Evolutionary conservation across 1,140 invertebrate species (phyloP).

Genomic region (Anadara kagoshimensis): DNA sequence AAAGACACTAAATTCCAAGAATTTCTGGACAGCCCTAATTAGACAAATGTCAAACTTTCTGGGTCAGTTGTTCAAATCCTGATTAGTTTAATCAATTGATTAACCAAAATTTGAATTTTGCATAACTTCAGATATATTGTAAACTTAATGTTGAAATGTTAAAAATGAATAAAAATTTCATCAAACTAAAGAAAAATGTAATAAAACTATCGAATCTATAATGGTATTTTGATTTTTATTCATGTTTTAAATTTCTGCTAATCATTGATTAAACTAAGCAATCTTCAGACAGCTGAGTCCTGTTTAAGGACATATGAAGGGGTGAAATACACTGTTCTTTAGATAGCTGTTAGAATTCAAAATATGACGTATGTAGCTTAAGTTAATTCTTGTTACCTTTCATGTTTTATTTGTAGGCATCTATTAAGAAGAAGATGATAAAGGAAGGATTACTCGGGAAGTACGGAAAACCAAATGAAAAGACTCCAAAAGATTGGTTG

Average conservation of each 20-base stretch:
- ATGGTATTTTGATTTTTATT: too few relatives aligned
- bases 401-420: not conserved
- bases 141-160: too few relatives aligned
- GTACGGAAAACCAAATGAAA: constrained; percentile 97
- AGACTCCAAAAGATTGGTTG: constrained; percentile 93
- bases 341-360: not conserved
- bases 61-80: too few relatives aligned
- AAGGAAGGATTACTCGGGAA: constrained; percentile 95
- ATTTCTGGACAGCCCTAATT: not conserved
- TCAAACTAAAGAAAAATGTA: too few relatives aligned
- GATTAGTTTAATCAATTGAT: too few relatives aligned
- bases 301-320: not conserved
- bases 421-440: constrained; percentile 90
- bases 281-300: not conserved
- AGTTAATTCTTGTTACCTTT: not conserved
- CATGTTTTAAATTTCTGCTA: too few relatives aligned
- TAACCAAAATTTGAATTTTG: too few relatives aligned
- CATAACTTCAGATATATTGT: too few relatives aligned
- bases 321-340: too few relatives aligned
- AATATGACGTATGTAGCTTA: not conserved
- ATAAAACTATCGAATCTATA: too few relatives aligned
- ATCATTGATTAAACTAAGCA: not conserved
- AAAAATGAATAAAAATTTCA: too few relatives aligned
- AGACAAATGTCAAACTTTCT: not conserved
- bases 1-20: too few relatives aligned